A percentile compares a stretch with the other conserved stretches of the same genome.
phyloP scores from a whole-genome alignment of 2,113 vertebrate genomes.

The Dromiciops gliroides region DNA sequence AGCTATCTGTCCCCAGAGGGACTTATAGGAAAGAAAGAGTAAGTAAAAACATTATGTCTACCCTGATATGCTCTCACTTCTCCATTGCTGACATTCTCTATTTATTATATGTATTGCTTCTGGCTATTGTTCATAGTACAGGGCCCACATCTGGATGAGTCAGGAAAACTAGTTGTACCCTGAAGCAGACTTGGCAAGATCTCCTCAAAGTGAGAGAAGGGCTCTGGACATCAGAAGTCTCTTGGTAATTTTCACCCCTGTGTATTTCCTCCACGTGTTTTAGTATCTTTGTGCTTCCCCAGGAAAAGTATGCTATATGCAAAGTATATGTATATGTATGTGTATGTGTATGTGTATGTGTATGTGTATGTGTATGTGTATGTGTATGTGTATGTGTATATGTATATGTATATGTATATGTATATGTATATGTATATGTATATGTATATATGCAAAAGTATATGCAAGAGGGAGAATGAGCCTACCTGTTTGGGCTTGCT shows the following conservation, averaged over 20 bases:
- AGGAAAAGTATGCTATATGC: no score
- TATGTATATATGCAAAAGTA: not conserved
- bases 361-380: no score
- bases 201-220: not conserved
- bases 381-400: no score
- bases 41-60: not conserved
- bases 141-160: not conserved
- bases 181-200: not conserved
- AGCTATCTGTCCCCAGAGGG: no score
- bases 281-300: not conserved
- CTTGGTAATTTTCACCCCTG: not conserved
- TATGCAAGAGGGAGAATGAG: not conserved
- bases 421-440: no score
- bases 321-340: no score
- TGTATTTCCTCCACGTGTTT: not conserved
- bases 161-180: not conserved
- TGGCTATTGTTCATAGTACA: no score
- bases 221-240: not conserved
- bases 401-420: no score
- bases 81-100: not conserved
- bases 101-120: not conserved
- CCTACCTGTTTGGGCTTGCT: not conserved
- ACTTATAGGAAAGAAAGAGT: not conserved
- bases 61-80: not conserved
- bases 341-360: no score